Base-by-base conservation (phyloP, 2,113 vertebrate species). In the Megaceryle torquata region DNA sequence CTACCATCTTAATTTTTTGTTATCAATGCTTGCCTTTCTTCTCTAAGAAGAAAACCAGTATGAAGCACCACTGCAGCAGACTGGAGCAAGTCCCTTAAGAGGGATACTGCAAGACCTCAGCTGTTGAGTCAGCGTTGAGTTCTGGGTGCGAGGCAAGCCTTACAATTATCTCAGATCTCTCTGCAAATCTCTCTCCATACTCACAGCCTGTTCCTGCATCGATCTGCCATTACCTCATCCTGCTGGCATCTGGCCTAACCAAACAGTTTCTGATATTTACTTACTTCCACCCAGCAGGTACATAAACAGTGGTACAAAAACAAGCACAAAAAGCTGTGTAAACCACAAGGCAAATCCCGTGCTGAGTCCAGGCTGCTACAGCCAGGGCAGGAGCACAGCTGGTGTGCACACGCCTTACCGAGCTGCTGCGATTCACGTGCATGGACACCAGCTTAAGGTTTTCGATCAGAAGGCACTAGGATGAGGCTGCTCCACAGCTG, bases 361-460 rank as follows among this genome's bases (percentile, higher is more conserved):
- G 67, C 39, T 16, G 56, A 93, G 57, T 51, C 51, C 12, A n/a
- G 35, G 80, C 31, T 43, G 61, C 87, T 41, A 48, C 76, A 63
- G 46, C 48, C 14, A 2, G 6, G 83, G 61, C 83, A 81, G 84
- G 67, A 71, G 60, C 72, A 7, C 0, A 14, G 29, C 61, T 6
- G 17, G 39, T 3, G n/a, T 33, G 75, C 26, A 54, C 29, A 18
- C 1, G 1, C 50, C 25, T 78, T 13, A 20, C 22, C 0, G 5
- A 70, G 54, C 35, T 69, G 68, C 63, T 2, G 5, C 3, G 50
- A 65, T 4, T 75, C 31, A 29, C 24, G 12, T 25, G 50, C 50
- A 51, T 4, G 24, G 50, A 25, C 50, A 51, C 50, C 50, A 25
- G 50, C 50, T 51, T 57, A 20, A 31, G 29, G 39, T 48, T 92